Percentiles rank a stretch among this genome's conserved stretches.
Evolutionary conservation across 2,113 vertebrate genomes (phyloP).

Genomic region (Urocolius indicus): DNA sequence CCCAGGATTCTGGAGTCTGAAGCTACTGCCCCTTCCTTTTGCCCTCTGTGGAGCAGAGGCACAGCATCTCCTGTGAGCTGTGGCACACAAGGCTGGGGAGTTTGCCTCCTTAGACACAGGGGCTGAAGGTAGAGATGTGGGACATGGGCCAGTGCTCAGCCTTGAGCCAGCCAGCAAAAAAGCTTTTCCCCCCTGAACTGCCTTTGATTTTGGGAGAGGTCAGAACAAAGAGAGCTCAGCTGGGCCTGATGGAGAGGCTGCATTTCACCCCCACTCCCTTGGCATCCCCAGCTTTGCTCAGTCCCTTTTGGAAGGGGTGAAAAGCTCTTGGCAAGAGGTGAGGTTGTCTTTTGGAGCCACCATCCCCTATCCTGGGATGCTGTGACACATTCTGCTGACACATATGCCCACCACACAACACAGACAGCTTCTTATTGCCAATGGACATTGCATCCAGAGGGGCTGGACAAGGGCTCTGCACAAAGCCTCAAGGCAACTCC

Average conservation of each 20-base stretch:
- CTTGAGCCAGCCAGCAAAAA: not conserved
- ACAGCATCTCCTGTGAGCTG: not conserved
- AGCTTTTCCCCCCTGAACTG: not conserved
- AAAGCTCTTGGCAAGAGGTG: not conserved
- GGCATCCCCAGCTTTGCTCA: not conserved
- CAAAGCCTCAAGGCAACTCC: not conserved
- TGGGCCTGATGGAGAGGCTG: not conserved
- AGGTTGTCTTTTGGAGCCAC: rapidly evolving
- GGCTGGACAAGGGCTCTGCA: not conserved
- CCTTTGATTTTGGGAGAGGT: not conserved
- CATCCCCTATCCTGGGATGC: not conserved
- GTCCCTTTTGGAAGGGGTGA: not conserved
- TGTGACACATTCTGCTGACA: not conserved
- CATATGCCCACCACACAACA: not conserved
- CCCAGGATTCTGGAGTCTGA: not conserved
- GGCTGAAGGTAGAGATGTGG: not conserved
- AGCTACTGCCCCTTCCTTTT: not conserved
- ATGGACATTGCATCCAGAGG: not conserved
- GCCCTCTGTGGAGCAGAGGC: not conserved
- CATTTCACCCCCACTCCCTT: rapidly evolving
- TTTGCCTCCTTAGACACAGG: not conserved
- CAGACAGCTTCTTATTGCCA: not conserved
- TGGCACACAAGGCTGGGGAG: not conserved
- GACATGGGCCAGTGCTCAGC: not conserved
- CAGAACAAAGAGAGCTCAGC: not conserved